Percentiles rank a stretch among this genome's conserved stretches.
Conservation (phyloP, 1,140 invertebrate genomes). For the Ruditapes philippinarum region DNA sequence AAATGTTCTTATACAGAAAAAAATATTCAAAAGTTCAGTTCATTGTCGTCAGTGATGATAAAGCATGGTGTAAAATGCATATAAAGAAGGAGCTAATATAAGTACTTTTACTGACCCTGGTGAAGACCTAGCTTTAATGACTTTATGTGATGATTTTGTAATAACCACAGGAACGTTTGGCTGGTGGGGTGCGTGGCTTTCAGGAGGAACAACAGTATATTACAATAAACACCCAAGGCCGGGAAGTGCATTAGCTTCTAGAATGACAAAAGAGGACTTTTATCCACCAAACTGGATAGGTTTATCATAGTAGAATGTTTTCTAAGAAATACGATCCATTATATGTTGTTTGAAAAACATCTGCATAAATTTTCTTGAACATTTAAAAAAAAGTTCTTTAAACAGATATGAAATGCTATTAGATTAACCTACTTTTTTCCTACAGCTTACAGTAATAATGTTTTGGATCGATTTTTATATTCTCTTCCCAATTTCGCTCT, state of each 20-base stretch:
- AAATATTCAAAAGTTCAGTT: conserved; percentile 65
- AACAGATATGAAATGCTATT: too few species aligned
- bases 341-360: too few species aligned
- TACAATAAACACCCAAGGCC: conserved; percentile 69
- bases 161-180: conserved; percentile 81
- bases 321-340: too few species aligned
- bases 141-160: conserved; percentile 80
- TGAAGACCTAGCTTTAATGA: conserved; percentile 81
- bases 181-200: conserved; percentile 82
- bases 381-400: too few species aligned
- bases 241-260: conserved; percentile 46
- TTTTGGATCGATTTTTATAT: too few species aligned
- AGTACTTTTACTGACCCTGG: conserved; percentile 20
- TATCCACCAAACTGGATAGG: conserved; percentile 76
- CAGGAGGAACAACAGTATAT: conserved; percentile 79
- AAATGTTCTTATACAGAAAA: conserved; percentile 37
- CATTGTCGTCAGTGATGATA: conserved; percentile 74
- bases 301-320: too few species aligned
- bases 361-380: too few species aligned
- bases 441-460: too few species aligned
- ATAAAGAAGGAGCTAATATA: conserved; percentile 30
- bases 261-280: conserved; percentile 68
- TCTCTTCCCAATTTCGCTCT: too few species aligned
- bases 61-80: conserved; percentile 65
- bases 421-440: too few species aligned